Base-by-base conservation (phyloP, 1,140 invertebrate species). In the Xylocopa sonorina region DNA sequence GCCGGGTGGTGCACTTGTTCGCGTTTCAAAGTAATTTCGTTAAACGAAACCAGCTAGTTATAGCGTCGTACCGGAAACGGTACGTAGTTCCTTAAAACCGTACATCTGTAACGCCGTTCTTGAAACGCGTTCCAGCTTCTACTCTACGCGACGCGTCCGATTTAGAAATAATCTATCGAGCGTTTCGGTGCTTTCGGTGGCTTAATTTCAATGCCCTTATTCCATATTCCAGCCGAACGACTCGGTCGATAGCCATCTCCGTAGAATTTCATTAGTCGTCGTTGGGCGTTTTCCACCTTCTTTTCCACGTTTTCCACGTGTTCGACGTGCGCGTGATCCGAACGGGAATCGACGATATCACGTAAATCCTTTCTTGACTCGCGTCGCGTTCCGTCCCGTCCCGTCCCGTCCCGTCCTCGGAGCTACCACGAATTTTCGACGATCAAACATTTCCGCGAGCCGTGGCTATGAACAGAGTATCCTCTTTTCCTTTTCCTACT, bases 11-110 rank as follows among this genome's bases (percentile, higher is more conserved):
- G 81, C 78, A 84, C 74, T 85, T 78, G 63, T 85, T 85, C 82
- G 83, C 79, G 82, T 85, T 85, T 85, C 83, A 78, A 85, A 81
- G 82, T 85, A 84, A 85, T 84, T 85, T 84, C 82, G 83, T 85
- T 85, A 85, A 85, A 85, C 83, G 83, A n/a, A n/a, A n/a, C n/a
- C n/a, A n/a, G n/a, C n/a, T n/a, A n/a, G n/a, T n/a, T n/a, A n/a
- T n/a, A n/a, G n/a, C n/a, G n/a, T n/a, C n/a, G n/a, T n/a, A n/a
- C n/a, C n/a, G n/a, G n/a, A n/a, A n/a, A n/a, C n/a, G n/a, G n/a
- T n/a, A n/a, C n/a, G n/a, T n/a, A n/a, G n/a, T n/a, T n/a, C n/a
- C n/a, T n/a, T n/a, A n/a, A n/a, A n/a, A n/a, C n/a, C n/a, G n/a
- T n/a, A n/a, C n/a, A n/a, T n/a, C n/a, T n/a, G n/a, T n/a, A n/a